phyloP scores from a whole-genome alignment of 2,888 invertebrate species.

The Allophyes oxyacanthae region DNA sequence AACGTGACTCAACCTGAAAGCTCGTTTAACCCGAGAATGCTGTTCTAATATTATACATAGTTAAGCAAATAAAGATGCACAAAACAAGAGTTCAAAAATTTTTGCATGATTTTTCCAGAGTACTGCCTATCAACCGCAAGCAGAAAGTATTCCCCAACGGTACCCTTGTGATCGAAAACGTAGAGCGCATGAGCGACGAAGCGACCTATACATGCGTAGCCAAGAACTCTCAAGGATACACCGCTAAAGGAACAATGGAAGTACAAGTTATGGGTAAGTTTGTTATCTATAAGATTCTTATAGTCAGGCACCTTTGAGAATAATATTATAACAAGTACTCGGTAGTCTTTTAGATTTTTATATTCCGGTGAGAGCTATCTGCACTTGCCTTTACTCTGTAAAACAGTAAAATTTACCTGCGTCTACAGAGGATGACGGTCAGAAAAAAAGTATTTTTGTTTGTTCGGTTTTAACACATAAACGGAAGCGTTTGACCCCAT shows the following conservation, averaged over 20 bases:
- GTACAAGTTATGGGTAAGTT: constrained; percentile 99
- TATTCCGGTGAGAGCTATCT: background rate
- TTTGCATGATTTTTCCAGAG: constrained; percentile 79
- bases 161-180: constrained; percentile 97
- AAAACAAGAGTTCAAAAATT: too few species aligned
- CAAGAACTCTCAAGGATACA: constrained; percentile 96
- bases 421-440: too few species aligned
- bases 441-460: too few species aligned
- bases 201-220: constrained; percentile 98
- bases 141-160: constrained; percentile 98
- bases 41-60: too few species aligned
- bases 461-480: too few species aligned
- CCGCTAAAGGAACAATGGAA: constrained; percentile 95
- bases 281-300: background rate
- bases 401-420: too few species aligned
- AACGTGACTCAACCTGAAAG: too few species aligned
- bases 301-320: constrained; percentile 42
- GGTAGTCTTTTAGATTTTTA: background rate
- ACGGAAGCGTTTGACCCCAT: too few species aligned
- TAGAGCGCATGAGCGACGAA: constrained; percentile 97
- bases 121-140: constrained; percentile 97
- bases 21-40: too few species aligned
- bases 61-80: too few species aligned
- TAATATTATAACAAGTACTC: too few species aligned
- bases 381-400: too few species aligned